A percentile compares a stretch with the other conserved stretches of the same genome.
phyloP scores from a whole-genome alignment of 1,140 invertebrate genomes.

The Drosophila ambigua region DNA sequence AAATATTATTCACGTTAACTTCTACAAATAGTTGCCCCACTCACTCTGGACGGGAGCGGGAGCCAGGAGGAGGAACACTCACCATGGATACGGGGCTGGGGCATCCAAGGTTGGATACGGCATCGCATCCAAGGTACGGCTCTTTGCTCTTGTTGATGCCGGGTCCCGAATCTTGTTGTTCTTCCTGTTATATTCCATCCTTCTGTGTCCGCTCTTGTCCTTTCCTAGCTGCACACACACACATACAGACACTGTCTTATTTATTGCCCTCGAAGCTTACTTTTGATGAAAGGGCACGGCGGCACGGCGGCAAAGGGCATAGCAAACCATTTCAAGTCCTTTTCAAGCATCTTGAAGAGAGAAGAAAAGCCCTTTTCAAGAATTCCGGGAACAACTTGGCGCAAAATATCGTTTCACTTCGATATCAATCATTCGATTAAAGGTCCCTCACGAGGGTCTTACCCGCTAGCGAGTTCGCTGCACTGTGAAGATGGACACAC shows the following conservation, averaged over 20 bases:
- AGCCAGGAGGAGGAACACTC: not conserved
- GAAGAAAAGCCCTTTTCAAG: constrained; percentile 6
- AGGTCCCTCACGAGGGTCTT: too few species aligned
- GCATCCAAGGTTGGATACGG: too few species aligned
- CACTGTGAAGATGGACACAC: too few species aligned
- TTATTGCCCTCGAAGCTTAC: constrained; percentile 39
- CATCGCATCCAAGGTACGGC: not conserved
- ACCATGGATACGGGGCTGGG: not conserved
- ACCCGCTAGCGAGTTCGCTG: too few species aligned
- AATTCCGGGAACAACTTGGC: not conserved
- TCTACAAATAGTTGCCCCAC: constrained; percentile 60
- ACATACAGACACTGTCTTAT: constrained; percentile 23
- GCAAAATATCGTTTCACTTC: too few species aligned
- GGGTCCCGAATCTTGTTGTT: constrained; percentile 34
- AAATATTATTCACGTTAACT: constrained; percentile 80
- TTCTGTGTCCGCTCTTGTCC: too few species aligned
- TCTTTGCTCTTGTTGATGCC: constrained; percentile 36
- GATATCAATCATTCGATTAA: too few species aligned
- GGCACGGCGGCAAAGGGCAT: not conserved
- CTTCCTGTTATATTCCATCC: constrained; percentile 30
- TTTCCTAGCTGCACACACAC: not conserved
- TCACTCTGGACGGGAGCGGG: constrained; percentile 2
- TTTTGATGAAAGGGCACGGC: constrained; percentile 12
- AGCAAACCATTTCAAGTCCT: constrained; percentile 30
- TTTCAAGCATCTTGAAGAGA: constrained; percentile 20